These are phyloP conservation scores for Heliconius sara DNA, from an alignment of 2,888 invertebrate genomes.

Conservation along the genomic window DNA sequence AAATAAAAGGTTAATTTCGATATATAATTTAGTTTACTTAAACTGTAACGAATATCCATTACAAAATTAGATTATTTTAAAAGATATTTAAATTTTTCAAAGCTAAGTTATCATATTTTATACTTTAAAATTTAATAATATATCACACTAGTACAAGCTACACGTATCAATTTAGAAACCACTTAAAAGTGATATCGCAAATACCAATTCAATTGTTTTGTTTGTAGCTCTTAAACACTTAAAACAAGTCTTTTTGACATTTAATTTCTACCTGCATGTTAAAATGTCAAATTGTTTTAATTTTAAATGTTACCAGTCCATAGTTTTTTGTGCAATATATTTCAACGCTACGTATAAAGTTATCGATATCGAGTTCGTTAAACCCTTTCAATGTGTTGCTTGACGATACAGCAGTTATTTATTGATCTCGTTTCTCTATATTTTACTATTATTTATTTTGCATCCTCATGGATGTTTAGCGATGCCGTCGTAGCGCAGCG, in stretches of 20 bases:
- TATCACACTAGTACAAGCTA: not conserved
- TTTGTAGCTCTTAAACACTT: constrained; percentile 5
- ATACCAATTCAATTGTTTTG: constrained; percentile 4
- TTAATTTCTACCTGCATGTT: constrained; percentile 18
- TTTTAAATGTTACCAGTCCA: constrained; percentile 25
- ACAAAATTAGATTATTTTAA: no score
- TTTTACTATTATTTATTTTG: not conserved
- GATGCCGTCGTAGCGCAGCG: no score
- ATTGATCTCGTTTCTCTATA: not conserved
- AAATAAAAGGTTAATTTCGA: no score
- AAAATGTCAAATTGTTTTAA: constrained; percentile 24
- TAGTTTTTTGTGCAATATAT: constrained; percentile 19
- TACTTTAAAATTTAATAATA: not conserved
- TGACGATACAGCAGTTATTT: not conserved
- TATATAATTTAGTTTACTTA: no score
- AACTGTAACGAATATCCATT: no score
- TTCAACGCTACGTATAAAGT: not conserved
- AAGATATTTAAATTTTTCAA: no score
- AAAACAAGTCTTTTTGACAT: constrained; percentile 25
- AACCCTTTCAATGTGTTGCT: constrained; percentile 18
- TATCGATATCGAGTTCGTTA: constrained; percentile 23
- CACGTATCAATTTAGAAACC: not conserved
- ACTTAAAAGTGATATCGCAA: not conserved
- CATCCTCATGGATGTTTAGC: no score
- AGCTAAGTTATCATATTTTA: not conserved